phyloP scores from a whole-genome alignment of 2,888 invertebrate species.

The Pterostichus niger region DNA sequence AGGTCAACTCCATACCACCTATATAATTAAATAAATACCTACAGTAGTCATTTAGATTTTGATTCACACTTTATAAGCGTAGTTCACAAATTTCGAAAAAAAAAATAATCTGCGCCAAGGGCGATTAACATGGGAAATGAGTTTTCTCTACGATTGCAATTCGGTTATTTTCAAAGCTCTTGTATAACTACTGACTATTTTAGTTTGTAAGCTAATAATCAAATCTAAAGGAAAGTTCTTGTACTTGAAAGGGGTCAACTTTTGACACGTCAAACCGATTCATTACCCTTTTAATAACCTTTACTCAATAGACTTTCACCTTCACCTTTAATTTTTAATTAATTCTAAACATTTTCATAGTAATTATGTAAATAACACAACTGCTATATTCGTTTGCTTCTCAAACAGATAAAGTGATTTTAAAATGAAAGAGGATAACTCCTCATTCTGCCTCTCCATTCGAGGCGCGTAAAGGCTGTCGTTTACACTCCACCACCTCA shows the following conservation, averaged over 20 bases:
- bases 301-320: background rate
- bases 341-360: constrained; percentile 10
- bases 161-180: too few relatives aligned
- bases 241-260: background rate
- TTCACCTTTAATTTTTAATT: background rate
- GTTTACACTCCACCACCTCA: constrained; percentile 72
- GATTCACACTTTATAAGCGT: too few relatives aligned
- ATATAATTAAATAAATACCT: too few relatives aligned
- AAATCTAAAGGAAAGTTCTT: too few relatives aligned
- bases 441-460: constrained; percentile 18
- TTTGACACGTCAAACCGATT: background rate
- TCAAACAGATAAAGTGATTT: constrained; percentile 43
- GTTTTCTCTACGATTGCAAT: too few relatives aligned
- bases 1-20: too few relatives aligned
- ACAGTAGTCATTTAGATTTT: too few relatives aligned
- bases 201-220: too few relatives aligned
- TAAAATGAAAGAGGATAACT: constrained; percentile 56
- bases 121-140: too few relatives aligned
- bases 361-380: background rate
- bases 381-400: background rate
- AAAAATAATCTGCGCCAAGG: too few relatives aligned
- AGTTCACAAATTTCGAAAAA: too few relatives aligned
- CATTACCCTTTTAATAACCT: background rate
- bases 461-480: constrained; percentile 69
- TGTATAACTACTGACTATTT: too few relatives aligned